Percentiles rank a stretch among this genome's conserved stretches.
Evolutionary conservation across 2,113 vertebrate species (phyloP).

Genomic region (Epinephelus fuscoguttatus): DNA sequence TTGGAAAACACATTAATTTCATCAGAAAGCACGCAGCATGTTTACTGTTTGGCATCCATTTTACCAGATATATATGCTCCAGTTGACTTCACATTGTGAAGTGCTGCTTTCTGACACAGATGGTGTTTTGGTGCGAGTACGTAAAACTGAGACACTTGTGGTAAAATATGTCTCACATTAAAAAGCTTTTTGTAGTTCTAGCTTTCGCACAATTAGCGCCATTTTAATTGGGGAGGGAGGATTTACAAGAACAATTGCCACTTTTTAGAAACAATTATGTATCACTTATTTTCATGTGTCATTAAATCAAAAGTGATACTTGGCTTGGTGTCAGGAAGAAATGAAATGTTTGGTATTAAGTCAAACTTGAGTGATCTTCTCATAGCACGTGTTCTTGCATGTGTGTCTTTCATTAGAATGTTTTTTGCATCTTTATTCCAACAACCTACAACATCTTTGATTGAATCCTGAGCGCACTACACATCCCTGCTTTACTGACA

Average conservation of each 20-base stretch:
- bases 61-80: neutral
- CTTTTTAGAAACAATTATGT: neutral
- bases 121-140: conserved; percentile 35
- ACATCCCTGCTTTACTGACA: neutral
- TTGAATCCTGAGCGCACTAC: neutral
- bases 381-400: neutral
- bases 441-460: neutral
- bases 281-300: neutral
- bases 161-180: conserved; percentile 30
- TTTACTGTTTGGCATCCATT: neutral
- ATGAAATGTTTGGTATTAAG: neutral
- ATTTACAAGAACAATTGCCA: neutral
- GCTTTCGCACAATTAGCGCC: neutral
- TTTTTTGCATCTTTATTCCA: neutral
- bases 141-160: conserved; percentile 4
- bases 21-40: neutral
- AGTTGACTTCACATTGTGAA: conserved; percentile 19
- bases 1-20: neutral
- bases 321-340: neutral
- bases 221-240: neutral
- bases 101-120: conserved; percentile 16
- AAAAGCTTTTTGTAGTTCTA: conserved; percentile 15
- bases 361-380: neutral
- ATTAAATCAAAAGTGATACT: neutral
- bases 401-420: neutral